Evolutionary conservation across 2,888 invertebrate species (phyloP).

Genomic region (Hofmannophila pseudospretella): DNA sequence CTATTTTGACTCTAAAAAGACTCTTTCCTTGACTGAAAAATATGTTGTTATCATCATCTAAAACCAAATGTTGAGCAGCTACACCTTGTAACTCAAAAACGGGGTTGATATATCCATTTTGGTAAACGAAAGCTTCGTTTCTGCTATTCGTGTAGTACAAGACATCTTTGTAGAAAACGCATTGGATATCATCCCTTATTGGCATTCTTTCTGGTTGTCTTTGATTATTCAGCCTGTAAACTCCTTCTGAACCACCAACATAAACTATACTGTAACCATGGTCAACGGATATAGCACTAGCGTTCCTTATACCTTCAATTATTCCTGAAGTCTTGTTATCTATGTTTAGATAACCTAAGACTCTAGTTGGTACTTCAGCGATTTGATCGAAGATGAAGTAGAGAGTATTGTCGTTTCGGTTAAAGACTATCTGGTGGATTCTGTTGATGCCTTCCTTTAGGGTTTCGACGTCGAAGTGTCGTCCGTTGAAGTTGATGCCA

Average conservation of each 20-base stretch:
- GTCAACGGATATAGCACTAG: slow-evolving; percentile 53
- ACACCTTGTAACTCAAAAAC: slow-evolving; percentile 42
- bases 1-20: slow-evolving; percentile 48
- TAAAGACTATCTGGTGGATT: slow-evolving; percentile 44
- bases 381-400: slow-evolving; percentile 60
- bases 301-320: slow-evolving; percentile 54
- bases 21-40: slow-evolving; percentile 44
- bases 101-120: slow-evolving; percentile 36
- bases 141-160: slow-evolving; percentile 46
- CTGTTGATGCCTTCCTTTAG: slow-evolving; percentile 57
- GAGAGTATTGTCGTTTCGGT: slow-evolving; percentile 48
- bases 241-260: slow-evolving; percentile 52
- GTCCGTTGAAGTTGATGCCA: slow-evolving; percentile 45
- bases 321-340: slow-evolving; percentile 34
- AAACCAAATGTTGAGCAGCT: slow-evolving; percentile 26
- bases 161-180: slow-evolving; percentile 46
- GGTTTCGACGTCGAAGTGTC: slow-evolving; percentile 48
- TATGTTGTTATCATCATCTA: slow-evolving; percentile 54
- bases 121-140: slow-evolving; percentile 49
- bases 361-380: slow-evolving; percentile 30
- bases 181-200: slow-evolving; percentile 43
- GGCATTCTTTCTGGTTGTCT: slow-evolving; percentile 49
- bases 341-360: slow-evolving; percentile 44
- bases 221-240: slow-evolving; percentile 45
- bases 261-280: slow-evolving; percentile 46